Conservation (phyloP, 2,113 vertebrate genomes). For the Dermatemys mawii region DNA sequence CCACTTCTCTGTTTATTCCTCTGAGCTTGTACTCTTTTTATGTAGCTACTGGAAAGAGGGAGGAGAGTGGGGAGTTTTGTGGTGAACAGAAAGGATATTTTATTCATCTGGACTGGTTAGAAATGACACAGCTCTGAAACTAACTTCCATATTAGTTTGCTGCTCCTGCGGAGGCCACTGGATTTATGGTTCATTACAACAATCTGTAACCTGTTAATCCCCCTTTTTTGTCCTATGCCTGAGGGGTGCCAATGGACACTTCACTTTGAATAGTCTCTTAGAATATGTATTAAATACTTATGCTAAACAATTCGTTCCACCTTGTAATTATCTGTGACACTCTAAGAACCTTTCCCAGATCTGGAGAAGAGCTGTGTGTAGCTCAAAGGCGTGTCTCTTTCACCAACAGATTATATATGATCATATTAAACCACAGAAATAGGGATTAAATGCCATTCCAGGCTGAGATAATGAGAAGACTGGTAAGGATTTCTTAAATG, state of each 20-base stretch:
- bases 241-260: too few relatives aligned
- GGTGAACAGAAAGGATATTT: not conserved
- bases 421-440: conserved; percentile 50
- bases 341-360: too few relatives aligned
- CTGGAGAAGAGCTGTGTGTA: too few relatives aligned
- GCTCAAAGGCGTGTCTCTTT: too few relatives aligned
- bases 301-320: too few relatives aligned
- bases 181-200: too few relatives aligned
- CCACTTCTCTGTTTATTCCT: not conserved
- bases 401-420: conserved; percentile 4
- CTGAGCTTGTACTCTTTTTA: not conserved
- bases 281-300: too few relatives aligned
- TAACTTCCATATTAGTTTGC: not conserved
- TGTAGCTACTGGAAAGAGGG: not conserved
- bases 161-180: too few relatives aligned
- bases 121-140: not conserved
- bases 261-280: too few relatives aligned
- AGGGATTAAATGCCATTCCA: conserved; percentile 56
- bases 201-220: too few relatives aligned
- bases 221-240: too few relatives aligned
- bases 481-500: conserved; percentile 42
- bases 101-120: not conserved
- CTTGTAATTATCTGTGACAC: too few relatives aligned
- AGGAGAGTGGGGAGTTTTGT: not conserved
- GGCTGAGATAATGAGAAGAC: conserved; percentile 46